Conservation (phyloP, 1,140 invertebrate species). For the Zaprionus lachaisei region DNA sequence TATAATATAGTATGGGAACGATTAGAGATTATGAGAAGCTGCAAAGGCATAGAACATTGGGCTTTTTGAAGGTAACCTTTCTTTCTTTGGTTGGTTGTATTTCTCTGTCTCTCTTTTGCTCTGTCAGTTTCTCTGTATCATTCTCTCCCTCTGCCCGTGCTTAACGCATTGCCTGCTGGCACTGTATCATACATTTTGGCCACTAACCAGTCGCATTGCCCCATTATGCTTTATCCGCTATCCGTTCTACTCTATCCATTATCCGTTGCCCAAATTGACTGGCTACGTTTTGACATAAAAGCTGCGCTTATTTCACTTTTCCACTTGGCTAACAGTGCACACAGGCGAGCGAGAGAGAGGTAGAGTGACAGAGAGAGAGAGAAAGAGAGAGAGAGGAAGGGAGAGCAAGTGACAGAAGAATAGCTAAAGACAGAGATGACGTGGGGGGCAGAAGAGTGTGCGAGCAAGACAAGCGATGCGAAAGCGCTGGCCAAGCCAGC, state of each 20-base stretch:
- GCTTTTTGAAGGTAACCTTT: too few species aligned
- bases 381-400: neutral
- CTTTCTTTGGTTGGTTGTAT: too few species aligned
- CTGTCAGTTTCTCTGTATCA: neutral
- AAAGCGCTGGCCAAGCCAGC: slow-evolving; percentile 35
- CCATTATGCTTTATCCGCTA: slow-evolving; percentile 28
- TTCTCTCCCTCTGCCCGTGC: neutral
- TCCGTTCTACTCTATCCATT: slow-evolving; percentile 23
- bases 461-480: slow-evolving; percentile 4
- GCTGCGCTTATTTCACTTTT: slow-evolving; percentile 74
- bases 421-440: neutral
- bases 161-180: neutral
- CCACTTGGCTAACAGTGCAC: slow-evolving; percentile 56
- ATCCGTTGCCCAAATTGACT: slow-evolving; percentile 53
- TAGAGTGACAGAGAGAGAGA: neutral
- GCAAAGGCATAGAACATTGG: too few species aligned
- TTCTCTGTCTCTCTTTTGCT: neutral
- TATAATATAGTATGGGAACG: too few species aligned
- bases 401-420: neutral
- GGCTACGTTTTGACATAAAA: slow-evolving; percentile 37
- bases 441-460: neutral
- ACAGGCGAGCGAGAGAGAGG: neutral
- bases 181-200: slow-evolving; percentile 19
- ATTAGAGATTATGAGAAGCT: too few species aligned
- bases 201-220: slow-evolving; percentile 27